These are phyloP conservation scores for Abscondita cerata DNA, from an alignment of 2,888 invertebrate species.

Conservation along the genomic window DNA sequence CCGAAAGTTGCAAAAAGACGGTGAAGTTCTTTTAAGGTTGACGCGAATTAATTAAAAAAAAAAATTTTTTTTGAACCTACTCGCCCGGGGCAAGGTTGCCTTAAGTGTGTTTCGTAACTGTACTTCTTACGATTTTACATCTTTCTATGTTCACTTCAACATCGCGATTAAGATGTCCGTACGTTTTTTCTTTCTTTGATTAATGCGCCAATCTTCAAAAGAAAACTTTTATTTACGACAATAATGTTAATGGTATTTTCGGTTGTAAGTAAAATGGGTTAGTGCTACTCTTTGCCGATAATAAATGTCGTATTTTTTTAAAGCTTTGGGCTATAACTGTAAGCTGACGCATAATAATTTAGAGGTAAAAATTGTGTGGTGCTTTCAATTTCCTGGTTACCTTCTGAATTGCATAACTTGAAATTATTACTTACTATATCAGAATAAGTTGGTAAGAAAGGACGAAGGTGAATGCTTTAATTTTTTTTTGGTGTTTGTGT, in stretches of 20 bases:
- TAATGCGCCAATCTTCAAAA: too few relatives aligned
- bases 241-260: not conserved
- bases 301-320: not conserved
- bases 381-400: constrained; percentile 9
- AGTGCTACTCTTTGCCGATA: not conserved
- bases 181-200: too few relatives aligned
- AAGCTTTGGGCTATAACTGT: not conserved
- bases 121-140: not conserved
- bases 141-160: not conserved
- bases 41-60: constrained; percentile 7
- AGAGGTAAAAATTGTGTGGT: not conserved
- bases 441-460: constrained; percentile 11
- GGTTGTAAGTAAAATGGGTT: not conserved
- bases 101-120: constrained; percentile 6
- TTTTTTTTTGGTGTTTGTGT: too few relatives aligned
- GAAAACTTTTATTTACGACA: too few relatives aligned
- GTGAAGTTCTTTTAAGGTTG: not conserved
- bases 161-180: not conserved
- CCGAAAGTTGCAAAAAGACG: too few relatives aligned
- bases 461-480: constrained; percentile 16
- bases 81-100: not conserved
- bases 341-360: constrained; percentile 2
- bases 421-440: constrained; percentile 29
- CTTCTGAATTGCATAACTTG: constrained; percentile 9
- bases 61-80: not conserved